Percentiles rank a stretch among this genome's conserved stretches.
These are phyloP conservation scores for Furnarius figulus DNA, from an alignment of 2,113 vertebrate species.

Conservation along the genomic window DNA sequence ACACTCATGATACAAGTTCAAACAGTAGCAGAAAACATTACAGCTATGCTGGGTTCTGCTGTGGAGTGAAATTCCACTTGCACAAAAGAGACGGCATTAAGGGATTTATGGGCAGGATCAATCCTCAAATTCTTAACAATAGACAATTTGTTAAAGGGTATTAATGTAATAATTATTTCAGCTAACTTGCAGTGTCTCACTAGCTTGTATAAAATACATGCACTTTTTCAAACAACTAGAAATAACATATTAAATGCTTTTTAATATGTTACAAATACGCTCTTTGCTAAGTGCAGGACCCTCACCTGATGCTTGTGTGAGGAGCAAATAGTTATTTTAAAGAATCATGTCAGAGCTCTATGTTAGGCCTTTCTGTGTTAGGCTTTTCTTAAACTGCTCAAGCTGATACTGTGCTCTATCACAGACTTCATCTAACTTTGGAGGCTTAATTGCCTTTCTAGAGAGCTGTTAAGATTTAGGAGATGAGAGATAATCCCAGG, in stretches of 20 bases:
- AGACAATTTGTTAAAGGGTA: background rate
- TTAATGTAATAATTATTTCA: conserved; percentile 9
- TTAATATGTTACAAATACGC: rapidly evolving
- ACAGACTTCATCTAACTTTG: conserved; percentile 3
- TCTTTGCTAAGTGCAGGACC: background rate
- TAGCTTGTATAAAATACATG: background rate
- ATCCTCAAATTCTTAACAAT: background rate
- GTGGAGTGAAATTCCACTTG: background rate
- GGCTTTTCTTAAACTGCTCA: background rate
- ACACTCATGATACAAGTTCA: background rate
- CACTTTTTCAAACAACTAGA: background rate
- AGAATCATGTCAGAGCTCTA: rapidly evolving
- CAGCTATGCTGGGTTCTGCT: background rate
- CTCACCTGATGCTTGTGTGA: background rate
- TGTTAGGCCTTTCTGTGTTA: background rate
- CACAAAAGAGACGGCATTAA: background rate
- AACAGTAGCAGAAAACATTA: conserved; percentile 3
- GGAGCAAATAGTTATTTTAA: background rate
- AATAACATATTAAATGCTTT: background rate
- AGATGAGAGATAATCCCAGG: conserved; percentile 46
- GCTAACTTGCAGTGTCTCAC: background rate
- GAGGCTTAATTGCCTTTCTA: conserved; percentile 51
- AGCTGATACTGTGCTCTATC: background rate
- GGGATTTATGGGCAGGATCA: background rate
- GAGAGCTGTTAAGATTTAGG: conserved; percentile 37